phyloP scores from a whole-genome alignment of 2,113 vertebrate genomes.

The Pseudorectes ferrugineus region DNA sequence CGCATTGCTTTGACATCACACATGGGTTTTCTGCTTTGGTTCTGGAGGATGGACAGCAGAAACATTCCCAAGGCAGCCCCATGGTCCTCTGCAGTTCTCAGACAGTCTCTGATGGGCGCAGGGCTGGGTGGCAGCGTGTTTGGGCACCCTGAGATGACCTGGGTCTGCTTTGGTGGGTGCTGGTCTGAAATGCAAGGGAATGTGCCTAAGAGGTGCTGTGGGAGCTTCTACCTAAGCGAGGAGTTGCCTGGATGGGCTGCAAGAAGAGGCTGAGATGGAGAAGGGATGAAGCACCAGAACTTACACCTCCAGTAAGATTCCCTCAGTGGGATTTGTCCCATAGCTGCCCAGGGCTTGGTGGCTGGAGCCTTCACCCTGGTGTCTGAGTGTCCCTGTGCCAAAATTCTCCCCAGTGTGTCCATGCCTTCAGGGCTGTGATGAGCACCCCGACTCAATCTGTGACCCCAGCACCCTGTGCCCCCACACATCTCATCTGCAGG shows the following conservation, averaged over 20 bases:
- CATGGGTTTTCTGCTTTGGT: not conserved
- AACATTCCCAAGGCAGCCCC: accelerated
- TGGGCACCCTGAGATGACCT: not conserved
- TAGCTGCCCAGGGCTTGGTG: not conserved
- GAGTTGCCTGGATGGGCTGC: not conserved
- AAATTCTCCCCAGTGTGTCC: not conserved
- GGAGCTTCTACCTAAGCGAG: not conserved
- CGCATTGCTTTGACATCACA: not conserved
- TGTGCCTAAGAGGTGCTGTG: not conserved
- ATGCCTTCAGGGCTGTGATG: not conserved
- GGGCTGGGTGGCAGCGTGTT: not conserved
- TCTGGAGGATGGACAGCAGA: not conserved
- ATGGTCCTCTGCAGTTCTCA: not conserved
- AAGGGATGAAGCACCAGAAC: not conserved
- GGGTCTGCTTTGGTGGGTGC: not conserved
- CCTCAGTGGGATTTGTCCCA: not conserved
- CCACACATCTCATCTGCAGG: not conserved
- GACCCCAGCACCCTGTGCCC: not conserved
- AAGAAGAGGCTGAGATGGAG: not conserved
- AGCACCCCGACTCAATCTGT: not conserved
- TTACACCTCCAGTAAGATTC: not conserved
- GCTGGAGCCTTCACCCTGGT: not conserved
- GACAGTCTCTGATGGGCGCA: not conserved
- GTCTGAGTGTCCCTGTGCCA: not conserved
- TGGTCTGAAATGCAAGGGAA: not conserved